Evolutionary conservation across 2,113 vertebrate genomes (phyloP).

Genomic region (Hippocampus comes): DNA sequence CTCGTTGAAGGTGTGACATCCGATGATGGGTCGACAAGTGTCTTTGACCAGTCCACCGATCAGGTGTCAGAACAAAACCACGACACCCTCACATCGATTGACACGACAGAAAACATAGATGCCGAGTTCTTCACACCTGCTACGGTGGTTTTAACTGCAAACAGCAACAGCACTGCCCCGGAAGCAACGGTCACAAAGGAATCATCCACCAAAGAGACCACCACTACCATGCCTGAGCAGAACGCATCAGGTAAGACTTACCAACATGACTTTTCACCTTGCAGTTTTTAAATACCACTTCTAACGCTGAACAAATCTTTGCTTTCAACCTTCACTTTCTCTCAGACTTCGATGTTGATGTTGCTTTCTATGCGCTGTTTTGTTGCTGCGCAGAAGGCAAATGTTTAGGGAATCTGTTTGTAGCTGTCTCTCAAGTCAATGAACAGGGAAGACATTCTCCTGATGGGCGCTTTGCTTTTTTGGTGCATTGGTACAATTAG

Average conservation of each 20-base stretch:
- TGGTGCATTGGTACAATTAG: background rate
- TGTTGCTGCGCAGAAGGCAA: too few species aligned
- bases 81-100: constrained; percentile 50
- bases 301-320: background rate
- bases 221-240: constrained; percentile 64
- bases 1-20: constrained; percentile 52
- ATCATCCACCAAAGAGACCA: constrained; percentile 66
- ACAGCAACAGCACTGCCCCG: constrained; percentile 45
- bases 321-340: too few species aligned
- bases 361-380: too few species aligned
- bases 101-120: constrained; percentile 63
- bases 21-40: constrained; percentile 66
- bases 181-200: constrained; percentile 57
- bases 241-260: constrained; percentile 83
- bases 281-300: background rate
- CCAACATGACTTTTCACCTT: background rate
- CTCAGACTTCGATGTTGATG: too few species aligned
- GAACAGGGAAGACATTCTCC: background rate
- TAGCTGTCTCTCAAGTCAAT: background rate
- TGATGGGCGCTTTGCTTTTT: background rate
- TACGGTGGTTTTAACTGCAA: constrained; percentile 42
- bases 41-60: constrained; percentile 57
- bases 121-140: constrained; percentile 73
- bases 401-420: too few species aligned
- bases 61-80: constrained; percentile 16